Percentiles rank a stretch among this genome's conserved stretches.
Conservation (phyloP, 1,140 invertebrate genomes). For the Thrips palmi region DNA sequence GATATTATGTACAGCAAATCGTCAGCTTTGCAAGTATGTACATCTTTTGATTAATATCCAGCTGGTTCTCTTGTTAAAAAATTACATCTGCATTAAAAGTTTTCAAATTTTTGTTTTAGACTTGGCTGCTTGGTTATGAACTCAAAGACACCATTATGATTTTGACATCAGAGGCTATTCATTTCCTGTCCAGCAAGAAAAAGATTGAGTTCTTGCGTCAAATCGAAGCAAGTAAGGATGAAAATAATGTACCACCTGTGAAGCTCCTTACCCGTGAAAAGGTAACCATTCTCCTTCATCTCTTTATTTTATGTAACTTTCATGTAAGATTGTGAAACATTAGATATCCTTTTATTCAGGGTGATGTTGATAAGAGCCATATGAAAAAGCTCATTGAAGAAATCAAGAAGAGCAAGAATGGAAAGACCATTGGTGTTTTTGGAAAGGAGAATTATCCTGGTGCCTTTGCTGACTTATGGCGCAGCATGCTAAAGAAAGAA, state of each 20-base stretch:
- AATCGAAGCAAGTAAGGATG: conserved; percentile 74
- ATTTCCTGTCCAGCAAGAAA: conserved; percentile 90
- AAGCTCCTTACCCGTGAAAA: conserved; percentile 83
- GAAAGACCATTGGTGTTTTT: conserved; percentile 84
- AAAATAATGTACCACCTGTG: conserved; percentile 63
- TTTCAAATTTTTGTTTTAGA: conserved; percentile 34
- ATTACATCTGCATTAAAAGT: conserved; percentile 1
- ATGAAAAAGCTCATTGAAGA: conserved; percentile 72
- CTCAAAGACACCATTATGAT: conserved; percentile 90
- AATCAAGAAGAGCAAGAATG: conserved; percentile 76
- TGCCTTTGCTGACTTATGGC: conserved; percentile 85
- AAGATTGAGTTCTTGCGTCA: conserved; percentile 93
- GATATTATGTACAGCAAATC: conserved; percentile 93
- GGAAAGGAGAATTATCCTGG: conserved; percentile 85
- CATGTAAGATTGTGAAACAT: conserved; percentile 4
- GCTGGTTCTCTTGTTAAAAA: background rate
- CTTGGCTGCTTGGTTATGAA: conserved; percentile 95
- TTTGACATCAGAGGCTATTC: conserved; percentile 63
- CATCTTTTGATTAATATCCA: background rate
- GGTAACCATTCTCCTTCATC: conserved; percentile 30
- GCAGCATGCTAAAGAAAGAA: conserved; percentile 48
- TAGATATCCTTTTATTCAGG: conserved; percentile 33
- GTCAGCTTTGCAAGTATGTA: conserved; percentile 65
- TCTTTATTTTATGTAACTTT: conserved; percentile 1
- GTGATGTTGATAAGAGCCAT: conserved; percentile 89